Conservation (phyloP, 1,140 invertebrate species). For the Conopomorpha cramerella region DNA sequence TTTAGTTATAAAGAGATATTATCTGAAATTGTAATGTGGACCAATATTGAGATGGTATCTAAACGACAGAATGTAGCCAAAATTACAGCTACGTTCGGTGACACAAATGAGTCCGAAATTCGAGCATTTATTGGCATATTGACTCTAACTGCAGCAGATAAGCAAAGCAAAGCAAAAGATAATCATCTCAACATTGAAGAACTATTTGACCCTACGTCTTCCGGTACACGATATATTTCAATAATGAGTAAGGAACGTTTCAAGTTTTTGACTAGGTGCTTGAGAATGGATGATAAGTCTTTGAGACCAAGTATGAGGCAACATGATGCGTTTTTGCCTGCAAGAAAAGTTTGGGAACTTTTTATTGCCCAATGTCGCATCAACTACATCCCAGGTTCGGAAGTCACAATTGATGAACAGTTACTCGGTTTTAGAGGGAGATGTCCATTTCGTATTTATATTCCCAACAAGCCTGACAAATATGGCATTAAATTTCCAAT, state of each 20-base stretch:
- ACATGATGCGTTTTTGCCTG: constrained; percentile 8
- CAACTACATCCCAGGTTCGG: constrained; percentile 6
- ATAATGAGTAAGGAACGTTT: constrained; percentile 8
- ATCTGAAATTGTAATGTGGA: too few relatives aligned
- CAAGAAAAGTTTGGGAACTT: constrained; percentile 9
- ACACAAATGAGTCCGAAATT: constrained; percentile 7
- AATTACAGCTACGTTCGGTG: too few relatives aligned
- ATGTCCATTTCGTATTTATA: constrained; percentile 13
- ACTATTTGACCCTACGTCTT: constrained; percentile 10
- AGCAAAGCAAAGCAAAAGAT: too few relatives aligned
- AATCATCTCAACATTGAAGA: constrained; percentile 8
- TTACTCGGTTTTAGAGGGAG: constrained; percentile 13
- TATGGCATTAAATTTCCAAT: too few relatives aligned
- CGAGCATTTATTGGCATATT: constrained; percentile 7
- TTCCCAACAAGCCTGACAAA: constrained; percentile 21
- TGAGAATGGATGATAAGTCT: too few relatives aligned
- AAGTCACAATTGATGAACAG: constrained; percentile 10
- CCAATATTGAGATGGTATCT: too few relatives aligned
- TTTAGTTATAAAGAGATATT: too few relatives aligned
- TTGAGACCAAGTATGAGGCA: constrained; percentile 3
- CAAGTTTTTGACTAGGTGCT: constrained; percentile 8
- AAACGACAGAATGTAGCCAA: too few relatives aligned
- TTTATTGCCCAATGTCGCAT: constrained; percentile 2
- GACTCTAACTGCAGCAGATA: constrained; percentile 6
- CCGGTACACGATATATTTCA: too few relatives aligned